Conservation (phyloP, 2,888 invertebrate species). For the Unio pictorum region DNA sequence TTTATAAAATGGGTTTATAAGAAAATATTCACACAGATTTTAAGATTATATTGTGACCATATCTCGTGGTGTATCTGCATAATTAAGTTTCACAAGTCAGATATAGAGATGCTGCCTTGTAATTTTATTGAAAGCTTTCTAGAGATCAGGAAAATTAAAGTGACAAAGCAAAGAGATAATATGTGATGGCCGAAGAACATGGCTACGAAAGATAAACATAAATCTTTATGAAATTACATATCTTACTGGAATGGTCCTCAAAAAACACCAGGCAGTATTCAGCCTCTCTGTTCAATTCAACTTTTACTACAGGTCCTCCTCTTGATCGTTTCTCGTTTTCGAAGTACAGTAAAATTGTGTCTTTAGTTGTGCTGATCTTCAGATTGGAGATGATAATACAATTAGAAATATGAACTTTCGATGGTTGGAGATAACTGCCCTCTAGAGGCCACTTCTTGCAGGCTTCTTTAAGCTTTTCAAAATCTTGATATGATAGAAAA, state of each 20-base stretch:
- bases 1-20: too few species aligned
- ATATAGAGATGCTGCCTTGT: too few species aligned
- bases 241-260: constrained; percentile 1
- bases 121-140: too few species aligned
- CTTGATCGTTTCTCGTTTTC: constrained; percentile 17
- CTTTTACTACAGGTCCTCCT: neutral
- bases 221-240: neutral
- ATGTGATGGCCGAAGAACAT: too few species aligned
- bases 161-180: too few species aligned
- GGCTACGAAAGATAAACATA: too few species aligned
- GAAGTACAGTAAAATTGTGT: constrained; percentile 15
- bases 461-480: constrained; percentile 13
- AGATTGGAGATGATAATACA: constrained; percentile 12
- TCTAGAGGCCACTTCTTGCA: constrained; percentile 14
- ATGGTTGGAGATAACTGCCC: constrained; percentile 6
- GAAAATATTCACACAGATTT: too few species aligned
- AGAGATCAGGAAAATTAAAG: too few species aligned
- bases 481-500: constrained; percentile 4
- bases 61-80: too few species aligned
- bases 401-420: constrained; percentile 11
- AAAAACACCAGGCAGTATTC: neutral
- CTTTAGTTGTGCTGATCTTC: constrained; percentile 4
- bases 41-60: too few species aligned
- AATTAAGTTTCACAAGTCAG: too few species aligned
- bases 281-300: neutral